Base-by-base conservation (phyloP, 2,797 vertebrate genomes). In the Champsocephalus esox region DNA sequence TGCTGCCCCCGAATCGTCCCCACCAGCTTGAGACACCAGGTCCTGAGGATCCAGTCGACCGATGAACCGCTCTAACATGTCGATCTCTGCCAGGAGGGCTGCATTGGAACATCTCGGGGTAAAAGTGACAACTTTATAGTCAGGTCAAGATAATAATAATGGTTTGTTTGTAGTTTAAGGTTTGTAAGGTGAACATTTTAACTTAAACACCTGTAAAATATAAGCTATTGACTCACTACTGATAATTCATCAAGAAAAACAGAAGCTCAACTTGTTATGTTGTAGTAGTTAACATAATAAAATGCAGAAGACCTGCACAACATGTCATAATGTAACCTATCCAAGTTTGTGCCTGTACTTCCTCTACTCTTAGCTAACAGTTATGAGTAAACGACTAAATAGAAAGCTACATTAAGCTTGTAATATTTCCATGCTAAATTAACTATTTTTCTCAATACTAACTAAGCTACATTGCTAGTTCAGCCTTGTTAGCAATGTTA, bases 31-130 rank as follows among this genome's bases (percentile, higher is more conserved):
- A 14, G 28, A 19, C 17, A 38, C 12, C 41, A 80, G 54, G 32
- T 83, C 71, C 38, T 58, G 64, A 50, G 68, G 73, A 50, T 86
- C 82, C 50, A 87, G 32, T 46, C 72, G 85, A 9, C 58, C 12
- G 62, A 92, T 72, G 49, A 88, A 92, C 0, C 48, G 32, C 54
- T 90, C 87, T 57, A 90, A 88, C 80, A 90, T 64, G 43, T 87
- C 70, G 34, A 83, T 92, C 66, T 93, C 92, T 75, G 69, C 66
- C 73, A 73, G 66, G 5, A 92, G 80, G 12, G 41, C 76, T 50
- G 75, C 84, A 71, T 41, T 84, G 44, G 59, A 82, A 61, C 8
- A 43, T 58, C 92, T 93, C 12, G 6, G 12, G 14, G 7, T 9
- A 45, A 48, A 56, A 73, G 6, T 9, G 2, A 48, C 19, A 61